Conservation (phyloP, 2,113 vertebrate genomes). For the Stercorarius parasiticus region DNA sequence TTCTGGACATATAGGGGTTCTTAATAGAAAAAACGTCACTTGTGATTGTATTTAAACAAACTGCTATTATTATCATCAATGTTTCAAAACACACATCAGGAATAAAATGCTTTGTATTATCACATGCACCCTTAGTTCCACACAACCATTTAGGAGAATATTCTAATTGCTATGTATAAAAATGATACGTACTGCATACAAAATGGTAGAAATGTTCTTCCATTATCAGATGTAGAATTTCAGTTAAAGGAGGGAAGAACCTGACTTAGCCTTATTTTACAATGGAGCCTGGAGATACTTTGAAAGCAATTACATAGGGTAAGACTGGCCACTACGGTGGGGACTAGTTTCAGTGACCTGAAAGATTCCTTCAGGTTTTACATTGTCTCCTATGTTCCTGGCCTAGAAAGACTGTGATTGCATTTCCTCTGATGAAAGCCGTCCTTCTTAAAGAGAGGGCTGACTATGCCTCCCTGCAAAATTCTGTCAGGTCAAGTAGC, state of each 20-base stretch:
- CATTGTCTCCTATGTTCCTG: fast-evolving
- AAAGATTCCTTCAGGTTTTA: background rate
- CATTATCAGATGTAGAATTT: background rate
- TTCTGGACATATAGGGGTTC: background rate
- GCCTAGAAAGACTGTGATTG: background rate
- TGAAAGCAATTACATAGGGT: background rate
- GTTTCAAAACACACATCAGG: background rate
- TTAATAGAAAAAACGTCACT: background rate
- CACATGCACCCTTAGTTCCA: background rate
- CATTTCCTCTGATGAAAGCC: background rate
- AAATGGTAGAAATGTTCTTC: background rate
- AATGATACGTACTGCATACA: background rate
- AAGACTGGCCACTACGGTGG: background rate
- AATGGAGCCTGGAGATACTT: background rate
- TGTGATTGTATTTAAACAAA: background rate
- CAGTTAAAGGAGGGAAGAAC: background rate
- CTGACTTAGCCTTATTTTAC: background rate
- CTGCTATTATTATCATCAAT: background rate
- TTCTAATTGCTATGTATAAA: background rate
- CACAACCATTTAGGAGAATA: background rate
- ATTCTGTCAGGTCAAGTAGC: background rate
- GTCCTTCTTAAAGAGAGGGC: background rate
- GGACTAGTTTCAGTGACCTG: background rate
- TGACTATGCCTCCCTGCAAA: background rate
- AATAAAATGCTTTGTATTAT: background rate